A percentile compares a stretch with the other conserved stretches of the same genome.
Conservation (phyloP, 2,888 invertebrate genomes). For the Congeria kusceri region DNA sequence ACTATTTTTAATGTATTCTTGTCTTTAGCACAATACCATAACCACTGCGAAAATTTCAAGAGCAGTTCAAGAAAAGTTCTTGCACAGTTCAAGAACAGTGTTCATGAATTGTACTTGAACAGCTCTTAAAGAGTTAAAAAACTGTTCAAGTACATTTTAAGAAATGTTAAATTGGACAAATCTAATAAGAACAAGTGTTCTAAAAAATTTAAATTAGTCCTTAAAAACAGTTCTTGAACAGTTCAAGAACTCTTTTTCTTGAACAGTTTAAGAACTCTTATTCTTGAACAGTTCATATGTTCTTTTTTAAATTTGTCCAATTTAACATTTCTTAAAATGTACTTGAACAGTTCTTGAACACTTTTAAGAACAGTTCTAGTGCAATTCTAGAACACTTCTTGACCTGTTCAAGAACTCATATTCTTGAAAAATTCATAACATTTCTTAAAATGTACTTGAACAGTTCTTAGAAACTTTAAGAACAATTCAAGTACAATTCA, state of each 20-base stretch:
- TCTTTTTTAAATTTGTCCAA: not conserved
- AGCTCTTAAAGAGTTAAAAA: constrained; percentile 12
- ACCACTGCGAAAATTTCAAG: constrained; percentile 14
- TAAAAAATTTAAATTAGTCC: constrained; percentile 11
- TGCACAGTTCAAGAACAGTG: constrained; percentile 20
- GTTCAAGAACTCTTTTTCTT: constrained; percentile 13
- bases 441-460: no score
- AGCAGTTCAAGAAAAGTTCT: constrained; percentile 22
- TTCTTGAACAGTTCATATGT: constrained; percentile 3
- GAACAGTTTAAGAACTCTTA: constrained; percentile 7
- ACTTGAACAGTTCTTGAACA: not conserved
- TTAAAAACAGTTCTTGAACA: constrained; percentile 19
- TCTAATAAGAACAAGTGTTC: constrained; percentile 12
- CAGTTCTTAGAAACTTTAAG: no score
- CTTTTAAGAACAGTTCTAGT: constrained; percentile 4
- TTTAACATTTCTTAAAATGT: no score
- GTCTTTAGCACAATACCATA: no score
- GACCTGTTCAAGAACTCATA: not conserved
- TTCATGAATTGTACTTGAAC: constrained; percentile 17
- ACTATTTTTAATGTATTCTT: no score
- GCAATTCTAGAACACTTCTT: constrained; percentile 2
- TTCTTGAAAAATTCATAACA: no score
- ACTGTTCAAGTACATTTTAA: constrained; percentile 13
- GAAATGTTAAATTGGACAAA: constrained; percentile 6
- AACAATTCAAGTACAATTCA: no score